Evolutionary conservation across 2,888 invertebrate species (phyloP).

Genomic region (Pilophorus perplexus): DNA sequence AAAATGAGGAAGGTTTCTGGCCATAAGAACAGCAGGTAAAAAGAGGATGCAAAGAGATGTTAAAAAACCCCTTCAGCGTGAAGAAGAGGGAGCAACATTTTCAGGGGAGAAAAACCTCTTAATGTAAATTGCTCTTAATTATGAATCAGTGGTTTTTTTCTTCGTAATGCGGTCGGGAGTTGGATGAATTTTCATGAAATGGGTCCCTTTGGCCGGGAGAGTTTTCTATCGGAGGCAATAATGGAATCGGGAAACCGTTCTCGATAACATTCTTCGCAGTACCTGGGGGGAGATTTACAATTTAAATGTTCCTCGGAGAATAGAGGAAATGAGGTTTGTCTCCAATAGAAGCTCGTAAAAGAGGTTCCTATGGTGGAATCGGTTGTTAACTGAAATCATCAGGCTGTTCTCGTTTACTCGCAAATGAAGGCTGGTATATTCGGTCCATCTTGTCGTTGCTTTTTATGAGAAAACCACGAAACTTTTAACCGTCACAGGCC

Average conservation of each 20-base stretch:
- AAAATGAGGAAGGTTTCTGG: background rate
- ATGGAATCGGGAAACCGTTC: constrained; percentile 10
- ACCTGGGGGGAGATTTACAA: background rate
- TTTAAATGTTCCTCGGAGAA: background rate
- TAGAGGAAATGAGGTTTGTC: background rate
- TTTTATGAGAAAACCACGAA: too few species aligned
- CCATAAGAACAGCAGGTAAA: background rate
- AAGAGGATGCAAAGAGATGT: background rate
- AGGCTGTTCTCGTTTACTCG: too few species aligned
- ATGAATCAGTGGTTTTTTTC: constrained; percentile 27
- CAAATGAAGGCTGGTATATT: too few species aligned
- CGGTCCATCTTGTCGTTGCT: too few species aligned
- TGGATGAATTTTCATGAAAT: constrained; percentile 19
- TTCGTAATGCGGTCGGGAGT: background rate
- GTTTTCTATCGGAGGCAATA: constrained; percentile 4
- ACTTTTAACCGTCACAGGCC: too few species aligned
- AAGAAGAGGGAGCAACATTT: background rate
- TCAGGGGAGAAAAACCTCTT: background rate
- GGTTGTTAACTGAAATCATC: too few species aligned
- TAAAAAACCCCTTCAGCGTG: background rate
- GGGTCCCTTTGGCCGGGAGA: background rate
- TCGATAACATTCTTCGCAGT: background rate
- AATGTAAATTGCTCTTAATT: constrained; percentile 30
- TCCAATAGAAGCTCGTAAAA: background rate
- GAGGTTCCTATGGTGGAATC: too few species aligned